phyloP scores from a whole-genome alignment of 1,140 invertebrate genomes.

The Alviniconcha marisindica region DNA sequence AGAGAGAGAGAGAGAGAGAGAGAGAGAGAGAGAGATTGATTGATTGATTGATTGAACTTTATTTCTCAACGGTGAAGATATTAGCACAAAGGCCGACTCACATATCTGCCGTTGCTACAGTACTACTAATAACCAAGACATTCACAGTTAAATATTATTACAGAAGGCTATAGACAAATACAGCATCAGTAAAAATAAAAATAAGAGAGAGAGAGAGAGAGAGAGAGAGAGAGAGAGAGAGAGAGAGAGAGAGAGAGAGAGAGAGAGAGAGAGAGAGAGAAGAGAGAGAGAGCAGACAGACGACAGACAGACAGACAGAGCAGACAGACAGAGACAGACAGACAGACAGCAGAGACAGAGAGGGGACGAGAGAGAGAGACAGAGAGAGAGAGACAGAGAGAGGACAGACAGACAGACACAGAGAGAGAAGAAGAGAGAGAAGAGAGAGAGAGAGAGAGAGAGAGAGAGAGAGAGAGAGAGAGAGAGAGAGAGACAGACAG shows the following conservation, averaged over 20 bases:
- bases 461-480: not conserved
- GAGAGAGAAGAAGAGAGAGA: no score
- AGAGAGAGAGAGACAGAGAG: not conserved
- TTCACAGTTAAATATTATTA: no score
- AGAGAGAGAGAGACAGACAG: not conserved
- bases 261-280: not conserved
- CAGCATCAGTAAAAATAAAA: no score
- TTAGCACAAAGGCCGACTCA: no score
- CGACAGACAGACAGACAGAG: not conserved
- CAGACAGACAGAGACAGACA: not conserved
- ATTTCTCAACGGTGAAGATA: no score
- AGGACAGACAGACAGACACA: not conserved
- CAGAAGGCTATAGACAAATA: no score
- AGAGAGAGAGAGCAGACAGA: not conserved
- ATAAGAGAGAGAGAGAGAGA: not conserved
- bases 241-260: conserved; percentile 22
- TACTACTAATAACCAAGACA: no score
- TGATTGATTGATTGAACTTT: no score
- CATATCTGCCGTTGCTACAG: no score
- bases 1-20: not conserved
- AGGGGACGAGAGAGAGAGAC: not conserved
- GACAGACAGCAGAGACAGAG: not conserved
- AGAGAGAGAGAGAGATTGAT: no score
- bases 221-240: conserved; percentile 22
- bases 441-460: not conserved